Percentiles rank a stretch among this genome's conserved stretches.
phyloP scores from a whole-genome alignment of 2,888 invertebrate genomes.

The Aspidiotus destructor region DNA sequence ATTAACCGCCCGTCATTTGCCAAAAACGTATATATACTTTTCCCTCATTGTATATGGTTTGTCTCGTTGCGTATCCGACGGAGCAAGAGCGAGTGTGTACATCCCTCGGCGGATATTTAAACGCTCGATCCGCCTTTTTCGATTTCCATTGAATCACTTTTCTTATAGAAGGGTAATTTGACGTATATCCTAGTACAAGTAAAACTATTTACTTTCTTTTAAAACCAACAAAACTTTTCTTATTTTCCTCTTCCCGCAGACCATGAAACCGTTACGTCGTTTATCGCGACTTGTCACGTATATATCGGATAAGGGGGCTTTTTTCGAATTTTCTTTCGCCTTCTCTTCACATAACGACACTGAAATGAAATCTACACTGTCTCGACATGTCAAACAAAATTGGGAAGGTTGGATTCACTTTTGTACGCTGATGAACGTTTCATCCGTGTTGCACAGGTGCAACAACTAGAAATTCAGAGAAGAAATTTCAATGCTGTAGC shows the following conservation, averaged over 20 bases:
- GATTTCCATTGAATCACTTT: conserved; percentile 16
- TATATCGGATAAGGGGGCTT: background rate
- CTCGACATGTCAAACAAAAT: too few relatives aligned
- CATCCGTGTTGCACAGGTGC: too few relatives aligned
- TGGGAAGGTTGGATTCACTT: too few relatives aligned
- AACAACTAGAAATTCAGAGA: too few relatives aligned
- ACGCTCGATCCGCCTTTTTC: conserved; percentile 12
- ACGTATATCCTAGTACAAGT: background rate
- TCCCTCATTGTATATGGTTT: background rate
- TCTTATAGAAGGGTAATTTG: background rate
- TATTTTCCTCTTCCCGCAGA: background rate
- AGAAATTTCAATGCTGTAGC: too few relatives aligned
- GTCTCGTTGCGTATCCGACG: too few relatives aligned
- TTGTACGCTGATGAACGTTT: too few relatives aligned
- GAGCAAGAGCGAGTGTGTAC: background rate
- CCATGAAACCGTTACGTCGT: conserved; percentile 1
- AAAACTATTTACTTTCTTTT: conserved; percentile 4
- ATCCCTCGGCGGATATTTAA: conserved; percentile 9
- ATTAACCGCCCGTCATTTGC: conserved; percentile 12
- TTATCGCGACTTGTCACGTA: background rate
- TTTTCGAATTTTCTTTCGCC: too few relatives aligned
- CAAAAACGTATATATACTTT: conserved; percentile 1
- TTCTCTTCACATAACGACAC: too few relatives aligned
- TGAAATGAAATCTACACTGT: too few relatives aligned
- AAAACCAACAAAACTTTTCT: background rate